These are phyloP conservation scores for Plumapathes pennacea DNA, from an alignment of 92 coral and sea anemone genomes.

Conservation along the genomic window DNA sequence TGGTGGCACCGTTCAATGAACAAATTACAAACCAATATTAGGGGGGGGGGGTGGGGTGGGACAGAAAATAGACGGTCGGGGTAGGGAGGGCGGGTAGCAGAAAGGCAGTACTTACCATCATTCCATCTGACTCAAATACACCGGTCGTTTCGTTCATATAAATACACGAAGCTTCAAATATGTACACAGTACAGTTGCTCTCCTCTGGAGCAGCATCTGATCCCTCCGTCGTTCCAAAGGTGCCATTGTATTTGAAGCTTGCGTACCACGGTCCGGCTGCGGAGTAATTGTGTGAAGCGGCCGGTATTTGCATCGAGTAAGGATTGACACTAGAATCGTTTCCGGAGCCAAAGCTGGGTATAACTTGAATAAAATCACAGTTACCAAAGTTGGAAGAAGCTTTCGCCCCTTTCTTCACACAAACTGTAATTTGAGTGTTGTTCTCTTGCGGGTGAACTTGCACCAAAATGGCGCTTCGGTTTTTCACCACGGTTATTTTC, in stretches of 20 bases:
- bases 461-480: slow-evolving; percentile 57
- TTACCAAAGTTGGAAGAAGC: slow-evolving; percentile 44
- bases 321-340: slow-evolving; percentile 8
- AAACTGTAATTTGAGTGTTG: slow-evolving; percentile 34
- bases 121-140: slow-evolving; percentile 63
- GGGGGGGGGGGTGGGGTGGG: too few relatives aligned
- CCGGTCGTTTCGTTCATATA: slow-evolving; percentile 45
- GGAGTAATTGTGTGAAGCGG: slow-evolving; percentile 68
- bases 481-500: slow-evolving; percentile 16
- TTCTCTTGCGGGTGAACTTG: slow-evolving; percentile 29
- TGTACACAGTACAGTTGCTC: slow-evolving; percentile 37
- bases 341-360: slow-evolving; percentile 26
- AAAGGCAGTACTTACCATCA: slow-evolving; percentile 55
- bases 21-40: too few relatives aligned
- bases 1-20: too few relatives aligned
- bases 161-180: slow-evolving; percentile 73
- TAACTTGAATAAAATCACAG: slow-evolving; percentile 23
- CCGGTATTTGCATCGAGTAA: slow-evolving; percentile 52
- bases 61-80: too few relatives aligned
- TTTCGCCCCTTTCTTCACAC: slow-evolving; percentile 32
- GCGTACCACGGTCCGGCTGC: slow-evolving; percentile 82
- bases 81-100: not conserved
- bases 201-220: not conserved
- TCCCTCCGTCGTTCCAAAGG: not conserved
- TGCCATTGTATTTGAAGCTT: slow-evolving; percentile 57